Percentiles rank a stretch among this genome's conserved stretches.
These are phyloP conservation scores for Nomada flava DNA, from an alignment of 2,888 invertebrate genomes.

Conservation along the genomic window DNA sequence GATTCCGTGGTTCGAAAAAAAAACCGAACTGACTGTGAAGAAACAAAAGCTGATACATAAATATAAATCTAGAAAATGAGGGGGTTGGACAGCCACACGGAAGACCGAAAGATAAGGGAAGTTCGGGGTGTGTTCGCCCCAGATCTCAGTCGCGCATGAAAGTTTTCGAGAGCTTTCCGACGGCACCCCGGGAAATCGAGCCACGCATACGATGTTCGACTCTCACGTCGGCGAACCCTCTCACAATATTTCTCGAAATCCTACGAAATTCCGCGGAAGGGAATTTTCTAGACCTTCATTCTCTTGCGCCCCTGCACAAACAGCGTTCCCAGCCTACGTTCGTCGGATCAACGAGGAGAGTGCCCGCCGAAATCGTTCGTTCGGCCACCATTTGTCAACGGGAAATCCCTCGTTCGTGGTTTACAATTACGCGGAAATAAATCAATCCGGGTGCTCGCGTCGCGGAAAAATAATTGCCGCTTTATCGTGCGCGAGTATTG, in stretches of 20 bases:
- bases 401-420: conserved; percentile 43
- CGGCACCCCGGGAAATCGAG: conserved; percentile 66
- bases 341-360: conserved; percentile 6
- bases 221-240: conserved; percentile 50
- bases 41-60: conserved; percentile 60
- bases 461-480: conserved; percentile 51
- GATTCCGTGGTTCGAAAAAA: conserved; percentile 40
- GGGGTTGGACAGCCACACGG: conserved; percentile 7
- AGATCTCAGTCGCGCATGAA: conserved; percentile 52
- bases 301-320: background rate
- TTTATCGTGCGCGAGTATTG: conserved; percentile 46
- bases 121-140: conserved; percentile 40
- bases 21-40: conserved; percentile 7
- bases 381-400: conserved; percentile 47
- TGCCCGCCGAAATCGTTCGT: background rate
- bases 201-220: conserved; percentile 47
- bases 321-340: background rate
- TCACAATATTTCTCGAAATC: conserved; percentile 67
- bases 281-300: conserved; percentile 34
- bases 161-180: conserved; percentile 68
- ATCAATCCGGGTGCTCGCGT: conserved; percentile 36
- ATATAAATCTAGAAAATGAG: conserved; percentile 67
- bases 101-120: conserved; percentile 45
- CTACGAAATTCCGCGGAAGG: conserved; percentile 58
- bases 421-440: conserved; percentile 48